Base-by-base conservation (phyloP, 2,888 invertebrate species). In the Lathronympha strigana region DNA sequence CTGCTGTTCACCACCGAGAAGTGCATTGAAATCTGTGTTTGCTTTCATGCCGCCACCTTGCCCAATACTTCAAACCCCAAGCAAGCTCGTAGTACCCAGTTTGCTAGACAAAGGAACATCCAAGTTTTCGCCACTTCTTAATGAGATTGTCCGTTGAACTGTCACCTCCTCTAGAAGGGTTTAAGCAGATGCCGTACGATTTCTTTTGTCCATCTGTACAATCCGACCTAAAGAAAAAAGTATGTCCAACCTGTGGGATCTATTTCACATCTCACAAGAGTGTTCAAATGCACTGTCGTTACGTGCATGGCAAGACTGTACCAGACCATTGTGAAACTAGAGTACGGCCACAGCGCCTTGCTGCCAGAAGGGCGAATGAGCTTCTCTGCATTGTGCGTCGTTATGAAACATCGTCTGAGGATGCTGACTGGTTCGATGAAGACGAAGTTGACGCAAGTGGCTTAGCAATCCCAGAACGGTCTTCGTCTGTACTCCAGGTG, bases 41-140 rank as follows among this genome's bases (percentile, higher is more conserved):
- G 4, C 64, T 64, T 69, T 69, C 62, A 43, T 69, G 63, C 66
- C 67, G 66, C 69, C 67, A 64, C 69, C 69, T 50, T 67, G 64
- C 62, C 69, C 66, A 66, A 69, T 69, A 40, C 63, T 69, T 66
- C 68, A 66, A 64, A 64, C 62, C 60, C 61, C 68, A 64, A 69
- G 66, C 67, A 64, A 61, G 61, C 68, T 67, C 58, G 63, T 62
- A 58, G 62, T 67, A 67, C 40, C 23, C 58, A 40, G 28, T 40
- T 62, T 54, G 62, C 64, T 67, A 68, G 55, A 64, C 70, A 70
- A 69, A 68, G 70, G 68, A 70, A 66, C 49, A 67, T 72, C 63
- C 68, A 63, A 61, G 68, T 70, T 71, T 72, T 72, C 69, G 55
- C 69, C 68, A 68, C 68, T 66, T 66, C 66, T 66, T 68, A n/a